Base-by-base conservation (phyloP, 92 coral and sea anemone genomes). In the Pocillopora grandis region DNA sequence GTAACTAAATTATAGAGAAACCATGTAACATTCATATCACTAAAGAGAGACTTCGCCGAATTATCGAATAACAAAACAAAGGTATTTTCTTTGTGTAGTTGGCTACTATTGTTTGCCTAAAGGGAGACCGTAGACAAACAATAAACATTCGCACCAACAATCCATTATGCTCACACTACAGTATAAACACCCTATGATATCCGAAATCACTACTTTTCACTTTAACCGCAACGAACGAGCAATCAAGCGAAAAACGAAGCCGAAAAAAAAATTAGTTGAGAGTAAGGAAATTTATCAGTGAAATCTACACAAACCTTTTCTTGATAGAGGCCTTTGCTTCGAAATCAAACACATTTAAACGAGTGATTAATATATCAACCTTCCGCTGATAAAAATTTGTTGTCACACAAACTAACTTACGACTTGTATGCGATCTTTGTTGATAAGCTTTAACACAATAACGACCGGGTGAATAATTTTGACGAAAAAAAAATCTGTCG, bases 91-190 rank as follows among this genome's bases (percentile, higher is more conserved):
- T 52, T 20, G 49, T n/a, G 73, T 62, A 73, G 79, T 52, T 42
- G 33, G 56, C 52, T 73, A 80, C 85, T 76, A 83, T 93, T 91
- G 92, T 90, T 88, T 84, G 91, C 83, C 68, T 20, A 27, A 79
- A 78, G 77, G 73, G 67, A 78, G 76, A 74, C 61, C 59, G 80
- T 23, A 60, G 87, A 88, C 81, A 86, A 91, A 88, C 86, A 84
- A 88, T 92, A 87, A 80, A 88, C 91, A 84, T 62, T 79, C 74
- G 52, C 52, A 78, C 49, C 80, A 68, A 65, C 80, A 68, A 77
- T 76, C 94, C 72, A 83, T 83, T 83, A 83, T 74, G 74, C 78
- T 64, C 35, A 83, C 64, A 83, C 72, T 65, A 83, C 74, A 83
- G 75, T 83, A 42, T 42, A 42, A 73, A 83, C 72, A 83, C 79